Evolutionary conservation across 2,113 vertebrate species (phyloP).

Genomic region (Pungitius pungitius): DNA sequence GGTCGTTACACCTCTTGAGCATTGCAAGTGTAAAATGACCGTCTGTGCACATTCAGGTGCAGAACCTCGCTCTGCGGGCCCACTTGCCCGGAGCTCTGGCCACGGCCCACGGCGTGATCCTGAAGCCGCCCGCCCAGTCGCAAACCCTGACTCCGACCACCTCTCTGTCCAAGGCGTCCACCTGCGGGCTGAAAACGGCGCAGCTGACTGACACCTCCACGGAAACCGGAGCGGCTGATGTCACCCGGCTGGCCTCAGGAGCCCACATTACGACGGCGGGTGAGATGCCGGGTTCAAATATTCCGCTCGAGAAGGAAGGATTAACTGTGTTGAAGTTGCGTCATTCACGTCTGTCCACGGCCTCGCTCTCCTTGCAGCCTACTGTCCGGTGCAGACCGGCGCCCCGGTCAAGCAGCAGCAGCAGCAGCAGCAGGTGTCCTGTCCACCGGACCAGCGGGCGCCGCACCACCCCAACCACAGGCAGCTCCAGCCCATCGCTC

Average conservation of each 20-base stretch:
- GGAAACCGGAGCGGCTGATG: conserved; percentile 80
- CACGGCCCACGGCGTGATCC: conserved; percentile 85
- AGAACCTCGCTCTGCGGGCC: conserved; percentile 88
- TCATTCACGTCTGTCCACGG: background rate
- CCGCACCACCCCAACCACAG: conserved; percentile 82
- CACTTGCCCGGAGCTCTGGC: conserved; percentile 87
- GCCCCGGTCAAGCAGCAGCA: conserved; percentile 87
- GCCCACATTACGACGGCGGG: conserved; percentile 87
- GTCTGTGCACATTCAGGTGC: conserved; percentile 75
- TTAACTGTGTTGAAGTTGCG: background rate
- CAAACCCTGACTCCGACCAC: conserved; percentile 81
- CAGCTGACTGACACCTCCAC: conserved; percentile 79
- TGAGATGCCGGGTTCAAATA: conserved; percentile 52
- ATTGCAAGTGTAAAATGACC: background rate
- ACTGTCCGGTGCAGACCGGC: conserved; percentile 87
- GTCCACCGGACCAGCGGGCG: conserved; percentile 80
- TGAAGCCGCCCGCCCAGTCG: conserved; percentile 84
- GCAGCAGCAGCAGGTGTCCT: conserved; percentile 60
- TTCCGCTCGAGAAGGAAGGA: background rate
- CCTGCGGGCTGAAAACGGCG: conserved; percentile 82
- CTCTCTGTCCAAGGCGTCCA: conserved; percentile 84
- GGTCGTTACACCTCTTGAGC: background rate
- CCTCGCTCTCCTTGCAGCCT: conserved; percentile 77
- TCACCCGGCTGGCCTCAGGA: conserved; percentile 81
- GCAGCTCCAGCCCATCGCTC: conserved; percentile 89